Percentiles rank a stretch among this genome's conserved stretches.
Conservation (phyloP, 2,888 invertebrate species). For the Noctua janthina region DNA sequence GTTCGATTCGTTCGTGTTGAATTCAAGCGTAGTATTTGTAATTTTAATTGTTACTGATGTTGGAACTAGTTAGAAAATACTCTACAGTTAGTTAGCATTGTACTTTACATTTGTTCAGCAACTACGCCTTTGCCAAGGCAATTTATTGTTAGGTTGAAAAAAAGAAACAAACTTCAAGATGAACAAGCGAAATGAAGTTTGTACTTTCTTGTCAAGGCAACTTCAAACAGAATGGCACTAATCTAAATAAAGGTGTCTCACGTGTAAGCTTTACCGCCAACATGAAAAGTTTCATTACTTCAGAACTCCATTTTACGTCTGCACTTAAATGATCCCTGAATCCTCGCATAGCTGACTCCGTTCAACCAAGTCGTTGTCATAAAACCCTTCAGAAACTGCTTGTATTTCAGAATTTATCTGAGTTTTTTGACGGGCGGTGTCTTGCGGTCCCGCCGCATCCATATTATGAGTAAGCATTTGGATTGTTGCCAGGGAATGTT, state of each 20-base stretch:
- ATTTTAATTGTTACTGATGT: conserved; percentile 25
- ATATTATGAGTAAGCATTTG: conserved; percentile 72
- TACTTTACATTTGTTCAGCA: conserved; percentile 9
- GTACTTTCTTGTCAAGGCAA: conserved; percentile 25
- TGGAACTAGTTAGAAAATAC: neutral
- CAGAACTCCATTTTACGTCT: conserved; percentile 53
- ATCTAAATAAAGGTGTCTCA: conserved; percentile 49
- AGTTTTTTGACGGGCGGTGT: conserved; percentile 65
- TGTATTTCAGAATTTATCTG: conserved; percentile 63
- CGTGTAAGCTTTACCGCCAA: conserved; percentile 41
- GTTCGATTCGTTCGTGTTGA: conserved; percentile 11
- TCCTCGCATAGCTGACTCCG: conserved; percentile 56
- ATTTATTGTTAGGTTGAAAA: conserved; percentile 1
- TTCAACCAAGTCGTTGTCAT: conserved; percentile 60
- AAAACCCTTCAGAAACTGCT: conserved; percentile 63
- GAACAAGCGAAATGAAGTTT: conserved; percentile 1
- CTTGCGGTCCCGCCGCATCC: conserved; percentile 55
- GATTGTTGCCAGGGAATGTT: conserved; percentile 73
- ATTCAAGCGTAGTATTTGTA: conserved; percentile 3
- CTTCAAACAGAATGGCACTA: conserved; percentile 26
- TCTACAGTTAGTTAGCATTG: neutral
- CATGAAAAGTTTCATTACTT: conserved; percentile 57
- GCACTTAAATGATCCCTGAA: conserved; percentile 54
- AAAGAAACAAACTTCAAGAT: conserved; percentile 6
- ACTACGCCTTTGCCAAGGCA: conserved; percentile 12